A percentile compares a stretch with the other conserved stretches of the same genome.
Evolutionary conservation across 2,888 invertebrate species (phyloP).

Genomic region (Tupiocoris notatus): DNA sequence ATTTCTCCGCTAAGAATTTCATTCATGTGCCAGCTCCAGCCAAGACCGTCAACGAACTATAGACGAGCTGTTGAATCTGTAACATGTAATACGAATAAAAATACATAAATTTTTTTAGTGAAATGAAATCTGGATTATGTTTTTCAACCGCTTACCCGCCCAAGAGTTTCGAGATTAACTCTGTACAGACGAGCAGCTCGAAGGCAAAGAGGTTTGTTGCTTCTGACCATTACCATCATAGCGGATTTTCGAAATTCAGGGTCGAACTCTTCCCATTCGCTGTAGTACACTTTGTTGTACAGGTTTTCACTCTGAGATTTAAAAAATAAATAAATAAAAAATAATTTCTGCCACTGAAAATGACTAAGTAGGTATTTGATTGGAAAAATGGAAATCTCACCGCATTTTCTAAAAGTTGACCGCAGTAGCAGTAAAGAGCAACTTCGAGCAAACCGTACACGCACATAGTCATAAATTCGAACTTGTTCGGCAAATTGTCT

Average conservation of each 20-base stretch:
- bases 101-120: neutral
- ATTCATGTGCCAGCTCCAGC: neutral
- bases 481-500: neutral
- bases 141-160: neutral
- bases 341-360: neutral
- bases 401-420: slow-evolving; percentile 17
- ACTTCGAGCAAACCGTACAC: slow-evolving; percentile 26
- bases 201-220: slow-evolving; percentile 7
- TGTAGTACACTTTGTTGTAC: neutral
- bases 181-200: slow-evolving; percentile 11
- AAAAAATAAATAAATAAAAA: neutral
- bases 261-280: slow-evolving; percentile 24
- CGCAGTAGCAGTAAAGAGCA: slow-evolving; percentile 10
- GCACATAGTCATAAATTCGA: slow-evolving; percentile 8
- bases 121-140: neutral
- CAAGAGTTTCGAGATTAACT: slow-evolving; percentile 22
- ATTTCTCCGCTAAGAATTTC: too few relatives aligned
- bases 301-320: slow-evolving; percentile 23
- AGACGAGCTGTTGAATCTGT: slow-evolving; percentile 27
- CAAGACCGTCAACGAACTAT: slow-evolving; percentile 9
- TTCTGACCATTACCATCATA: slow-evolving; percentile 10
- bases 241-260: slow-evolving; percentile 21
- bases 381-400: too few relatives aligned
- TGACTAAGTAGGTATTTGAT: too few relatives aligned
- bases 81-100: neutral